Percentiles rank a stretch among this genome's conserved stretches.
These are phyloP conservation scores for Sarcoramphus papa DNA, from an alignment of 2,797 vertebrate genomes.

Conservation along the genomic window DNA sequence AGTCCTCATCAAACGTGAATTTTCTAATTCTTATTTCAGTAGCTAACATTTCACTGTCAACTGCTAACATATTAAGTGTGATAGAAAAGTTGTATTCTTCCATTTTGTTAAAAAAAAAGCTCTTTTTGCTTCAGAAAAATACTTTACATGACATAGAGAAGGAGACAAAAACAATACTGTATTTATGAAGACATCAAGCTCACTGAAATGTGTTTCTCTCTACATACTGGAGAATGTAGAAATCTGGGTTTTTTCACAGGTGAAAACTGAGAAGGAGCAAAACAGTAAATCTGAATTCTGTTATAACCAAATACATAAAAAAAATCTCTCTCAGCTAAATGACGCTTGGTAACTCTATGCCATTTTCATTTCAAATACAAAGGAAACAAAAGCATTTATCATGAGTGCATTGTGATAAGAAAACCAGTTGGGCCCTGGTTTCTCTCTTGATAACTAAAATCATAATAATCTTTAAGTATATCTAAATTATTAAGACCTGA, in stretches of 20 bases:
- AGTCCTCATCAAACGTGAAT: not conserved
- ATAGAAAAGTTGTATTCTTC: not conserved
- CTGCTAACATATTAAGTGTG: not conserved
- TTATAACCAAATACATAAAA: not conserved
- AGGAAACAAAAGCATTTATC: not conserved
- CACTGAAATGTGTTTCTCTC: not conserved
- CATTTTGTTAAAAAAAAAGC: not conserved
- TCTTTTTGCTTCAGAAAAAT: not conserved
- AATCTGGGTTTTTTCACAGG: not conserved
- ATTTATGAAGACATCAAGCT: not conserved
- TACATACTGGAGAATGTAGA: not conserved
- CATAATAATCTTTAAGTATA: not conserved
- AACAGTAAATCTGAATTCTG: not conserved
- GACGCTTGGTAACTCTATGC: fast-evolving
- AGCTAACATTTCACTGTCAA: not conserved
- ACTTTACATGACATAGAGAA: not conserved
- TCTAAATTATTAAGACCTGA: not conserved
- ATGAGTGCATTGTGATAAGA: not conserved
- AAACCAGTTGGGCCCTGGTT: not conserved
- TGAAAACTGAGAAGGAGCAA: not conserved
- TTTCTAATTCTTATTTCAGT: not conserved
- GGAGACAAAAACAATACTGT: not conserved
- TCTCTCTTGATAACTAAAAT: not conserved
- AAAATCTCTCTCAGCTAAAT: not conserved
- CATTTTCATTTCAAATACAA: not conserved